Conservation (phyloP, 2,113 vertebrate species). For the Rhinoderma darwinii region DNA sequence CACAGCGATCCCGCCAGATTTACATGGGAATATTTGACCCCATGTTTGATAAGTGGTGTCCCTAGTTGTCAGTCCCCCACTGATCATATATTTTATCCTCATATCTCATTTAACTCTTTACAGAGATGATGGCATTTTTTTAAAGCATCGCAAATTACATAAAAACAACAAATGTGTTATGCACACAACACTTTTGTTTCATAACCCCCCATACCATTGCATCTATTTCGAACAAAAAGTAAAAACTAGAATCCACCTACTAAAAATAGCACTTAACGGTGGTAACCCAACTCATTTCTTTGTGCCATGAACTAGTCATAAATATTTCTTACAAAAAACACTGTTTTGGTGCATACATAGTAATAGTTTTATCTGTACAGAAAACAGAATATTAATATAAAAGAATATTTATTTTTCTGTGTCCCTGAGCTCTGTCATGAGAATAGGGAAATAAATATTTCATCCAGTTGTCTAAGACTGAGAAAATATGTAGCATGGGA, state of each 20-base stretch:
- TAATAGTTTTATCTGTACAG: neutral
- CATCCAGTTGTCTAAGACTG: constrained; percentile 31
- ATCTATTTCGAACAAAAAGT: too few species aligned
- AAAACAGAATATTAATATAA: constrained; percentile 2
- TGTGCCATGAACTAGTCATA: neutral
- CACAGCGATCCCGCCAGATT: too few species aligned
- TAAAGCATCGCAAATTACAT: too few species aligned
- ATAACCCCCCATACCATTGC: too few species aligned
- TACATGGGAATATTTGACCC: too few species aligned
- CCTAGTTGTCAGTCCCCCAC: too few species aligned
- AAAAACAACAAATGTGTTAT: too few species aligned
- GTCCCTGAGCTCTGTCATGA: neutral
- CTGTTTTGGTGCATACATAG: neutral
- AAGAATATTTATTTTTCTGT: neutral
- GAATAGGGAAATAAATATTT: neutral
- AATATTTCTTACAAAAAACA: neutral
- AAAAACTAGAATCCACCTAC: neutral
- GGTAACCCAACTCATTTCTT: neutral
- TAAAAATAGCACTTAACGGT: neutral
- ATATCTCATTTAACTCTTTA: too few species aligned
- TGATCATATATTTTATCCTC: too few species aligned
- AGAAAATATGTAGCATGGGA: constrained; percentile 25
- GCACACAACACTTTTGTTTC: too few species aligned
- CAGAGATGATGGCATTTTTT: too few species aligned
- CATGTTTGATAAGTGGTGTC: too few species aligned